A percentile compares a stretch with the other conserved stretches of the same genome.
phyloP scores from a whole-genome alignment of 2,797 vertebrate genomes.

The Lophius americanus region DNA sequence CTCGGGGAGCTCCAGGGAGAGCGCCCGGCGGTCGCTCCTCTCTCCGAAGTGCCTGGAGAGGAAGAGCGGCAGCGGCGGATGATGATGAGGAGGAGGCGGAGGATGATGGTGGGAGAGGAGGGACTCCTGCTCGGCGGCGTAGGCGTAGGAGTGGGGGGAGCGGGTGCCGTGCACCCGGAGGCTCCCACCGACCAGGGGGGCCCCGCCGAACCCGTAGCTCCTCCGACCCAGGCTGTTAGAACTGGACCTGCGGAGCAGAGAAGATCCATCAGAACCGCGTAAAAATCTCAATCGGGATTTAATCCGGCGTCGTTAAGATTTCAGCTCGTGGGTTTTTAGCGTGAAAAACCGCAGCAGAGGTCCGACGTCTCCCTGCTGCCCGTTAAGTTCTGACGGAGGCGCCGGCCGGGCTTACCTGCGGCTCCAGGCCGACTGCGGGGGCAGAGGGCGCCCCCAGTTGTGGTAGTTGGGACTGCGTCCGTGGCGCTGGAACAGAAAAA shows the following conservation, averaged over 20 bases:
- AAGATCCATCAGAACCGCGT: not conserved
- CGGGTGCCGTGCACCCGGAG: conserved; percentile 77
- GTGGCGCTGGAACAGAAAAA: conserved; percentile 68
- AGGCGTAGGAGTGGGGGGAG: conserved; percentile 74
- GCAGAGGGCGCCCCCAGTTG: conserved; percentile 87
- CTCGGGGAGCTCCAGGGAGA: conserved; percentile 91
- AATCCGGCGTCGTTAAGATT: not conserved
- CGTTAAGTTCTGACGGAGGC: conserved; percentile 26
- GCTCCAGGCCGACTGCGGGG: conserved; percentile 83
- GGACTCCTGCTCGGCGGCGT: conserved; percentile 88
- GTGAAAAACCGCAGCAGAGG: conserved; percentile 9
- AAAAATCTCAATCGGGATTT: too few relatives aligned
- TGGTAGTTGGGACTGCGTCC: conserved; percentile 87
- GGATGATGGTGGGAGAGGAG: conserved; percentile 83
- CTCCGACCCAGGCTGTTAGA: conserved; percentile 91
- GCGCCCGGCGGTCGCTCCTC: conserved; percentile 84
- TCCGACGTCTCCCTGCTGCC: not conserved
- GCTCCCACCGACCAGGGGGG: conserved; percentile 77
- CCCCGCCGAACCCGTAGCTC: conserved; percentile 60
- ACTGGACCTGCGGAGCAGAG: conserved; percentile 80
- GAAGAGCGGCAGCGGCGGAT: conserved; percentile 49
- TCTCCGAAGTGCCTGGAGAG: conserved; percentile 66
- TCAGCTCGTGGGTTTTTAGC: not conserved
- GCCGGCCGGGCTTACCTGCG: conserved; percentile 75
- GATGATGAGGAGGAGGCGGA: conserved; percentile 55